Base-by-base conservation (phyloP, 2,797 vertebrate genomes). In the Enteromius thamalakanensis region DNA sequence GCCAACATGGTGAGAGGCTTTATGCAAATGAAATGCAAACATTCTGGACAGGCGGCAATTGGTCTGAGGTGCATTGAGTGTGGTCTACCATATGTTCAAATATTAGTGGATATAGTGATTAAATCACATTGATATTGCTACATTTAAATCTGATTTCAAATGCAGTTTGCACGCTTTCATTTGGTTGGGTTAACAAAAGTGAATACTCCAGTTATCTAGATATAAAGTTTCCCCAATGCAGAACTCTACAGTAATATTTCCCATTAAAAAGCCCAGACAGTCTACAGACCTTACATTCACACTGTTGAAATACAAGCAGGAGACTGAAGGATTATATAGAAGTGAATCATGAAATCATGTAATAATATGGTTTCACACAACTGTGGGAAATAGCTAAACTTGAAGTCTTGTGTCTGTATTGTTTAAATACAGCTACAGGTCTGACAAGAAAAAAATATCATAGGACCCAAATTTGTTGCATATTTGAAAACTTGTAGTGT, bases 401-500 rank as follows among this genome's bases (percentile, higher is more conserved):
- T 53, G 9, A 53, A 8, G 51, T 3, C 19, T n/a, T 21, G 19
- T 53, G 51, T 53, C 51, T 9, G 19, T 53, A n/a, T n/a, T 53
- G 42, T 70, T 15, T 51, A 72, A 19, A 49, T 29, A 26, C 45
- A 32, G 17, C 5, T 32, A 51, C 1, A 32, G 17, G 8, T 21
- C 10, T 68, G 37, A 1, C 37, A 42, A 42, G 34, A 37, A 68
- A 49, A 45, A 49, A 49, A 5, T 6, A 49, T 17, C 14, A 19
- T 19, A 40, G 19, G n/a, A 9, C 2, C 29, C 15, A n/a, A 26
- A 3, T 77, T 29, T 47, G 2, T 45, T 11, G 23, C 8, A 10
- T 21, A 21, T 64, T 6, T 47, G 10, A 19, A 77, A 62, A 15
- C 15, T 76, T 77, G 40, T 14, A 58, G 42, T 86, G 82, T 83